Percentiles rank a stretch among this genome's conserved stretches.
Conservation (phyloP, 2,888 invertebrate species). For the Abrostola triplasia region DNA sequence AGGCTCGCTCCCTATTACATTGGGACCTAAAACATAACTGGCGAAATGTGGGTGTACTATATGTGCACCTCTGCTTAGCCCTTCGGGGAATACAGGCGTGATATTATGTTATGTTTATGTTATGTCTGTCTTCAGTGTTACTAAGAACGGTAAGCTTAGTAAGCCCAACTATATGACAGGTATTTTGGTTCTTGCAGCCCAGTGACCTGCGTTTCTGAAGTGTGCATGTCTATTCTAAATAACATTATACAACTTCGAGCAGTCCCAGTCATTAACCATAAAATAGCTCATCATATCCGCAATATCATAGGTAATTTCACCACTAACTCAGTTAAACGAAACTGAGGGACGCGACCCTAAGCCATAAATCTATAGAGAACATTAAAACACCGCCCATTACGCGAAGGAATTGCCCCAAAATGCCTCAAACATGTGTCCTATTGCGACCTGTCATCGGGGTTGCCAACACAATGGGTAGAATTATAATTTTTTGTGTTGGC, state of each 20-base stretch:
- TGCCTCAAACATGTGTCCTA: constrained; percentile 87
- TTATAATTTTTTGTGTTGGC: constrained; percentile 85
- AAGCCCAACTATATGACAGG: too few species aligned
- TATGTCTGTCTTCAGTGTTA: too few species aligned
- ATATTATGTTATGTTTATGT: too few species aligned
- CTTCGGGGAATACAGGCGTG: too few species aligned
- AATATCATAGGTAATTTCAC: constrained; percentile 71
- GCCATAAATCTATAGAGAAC: constrained; percentile 81
- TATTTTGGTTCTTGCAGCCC: background rate
- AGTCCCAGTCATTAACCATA: constrained; percentile 32
- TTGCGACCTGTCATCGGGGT: constrained; percentile 87
- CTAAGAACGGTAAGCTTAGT: too few species aligned
- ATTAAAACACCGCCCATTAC: constrained; percentile 86
- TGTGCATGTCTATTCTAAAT: constrained; percentile 8
- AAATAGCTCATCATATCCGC: constrained; percentile 61
- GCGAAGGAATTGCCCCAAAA: constrained; percentile 85
- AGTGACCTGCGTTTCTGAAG: background rate
- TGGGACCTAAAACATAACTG: too few species aligned
- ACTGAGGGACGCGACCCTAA: constrained; percentile 71
- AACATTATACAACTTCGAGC: constrained; percentile 17
- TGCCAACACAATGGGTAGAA: constrained; percentile 79
- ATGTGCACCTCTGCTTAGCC: too few species aligned
- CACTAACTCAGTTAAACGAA: constrained; percentile 70
- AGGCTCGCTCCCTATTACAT: too few species aligned
- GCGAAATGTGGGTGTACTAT: too few species aligned